Evolutionary conservation across 2,797 vertebrate genomes (phyloP).

Genomic region (Bradypus variegatus): DNA sequence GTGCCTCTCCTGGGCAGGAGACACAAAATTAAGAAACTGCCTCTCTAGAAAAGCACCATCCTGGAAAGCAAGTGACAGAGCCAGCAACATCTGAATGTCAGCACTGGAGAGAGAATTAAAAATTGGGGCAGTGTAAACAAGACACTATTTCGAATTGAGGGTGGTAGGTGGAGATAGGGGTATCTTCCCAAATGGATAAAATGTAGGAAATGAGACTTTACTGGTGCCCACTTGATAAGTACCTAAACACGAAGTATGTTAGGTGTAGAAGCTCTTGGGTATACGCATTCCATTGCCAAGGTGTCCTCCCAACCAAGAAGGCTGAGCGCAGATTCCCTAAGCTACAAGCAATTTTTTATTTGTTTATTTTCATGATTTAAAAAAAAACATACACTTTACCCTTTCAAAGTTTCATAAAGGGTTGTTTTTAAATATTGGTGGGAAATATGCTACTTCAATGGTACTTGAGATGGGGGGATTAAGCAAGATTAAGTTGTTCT

Average conservation of each 20-base stretch:
- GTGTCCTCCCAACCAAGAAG: not conserved
- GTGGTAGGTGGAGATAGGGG: not conserved
- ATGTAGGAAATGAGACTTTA: not conserved
- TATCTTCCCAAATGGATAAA: not conserved
- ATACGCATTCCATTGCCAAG: constrained; percentile 21
- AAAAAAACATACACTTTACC: not conserved
- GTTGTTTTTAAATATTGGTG: not conserved
- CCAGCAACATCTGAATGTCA: constrained; percentile 1
- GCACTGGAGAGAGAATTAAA: constrained; percentile 51
- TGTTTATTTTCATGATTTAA: not conserved
- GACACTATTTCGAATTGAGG: not conserved
- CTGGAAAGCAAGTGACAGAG: constrained; percentile 41
- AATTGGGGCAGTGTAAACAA: not conserved
- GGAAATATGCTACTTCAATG: not conserved
- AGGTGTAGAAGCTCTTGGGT: constrained; percentile 32
- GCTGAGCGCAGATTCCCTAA: not conserved
- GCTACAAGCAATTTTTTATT: not conserved
- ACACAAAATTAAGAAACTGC: constrained; percentile 28
- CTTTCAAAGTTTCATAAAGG: constrained; percentile 13
- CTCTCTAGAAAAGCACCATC: not conserved
- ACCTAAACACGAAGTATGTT: not conserved
- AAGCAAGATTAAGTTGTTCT: not conserved
- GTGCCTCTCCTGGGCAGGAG: not conserved
- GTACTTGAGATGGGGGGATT: not conserved
- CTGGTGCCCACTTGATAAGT: constrained; percentile 19